Conservation (phyloP, 2,113 vertebrate genomes). For the Podarcis cretensis region DNA sequence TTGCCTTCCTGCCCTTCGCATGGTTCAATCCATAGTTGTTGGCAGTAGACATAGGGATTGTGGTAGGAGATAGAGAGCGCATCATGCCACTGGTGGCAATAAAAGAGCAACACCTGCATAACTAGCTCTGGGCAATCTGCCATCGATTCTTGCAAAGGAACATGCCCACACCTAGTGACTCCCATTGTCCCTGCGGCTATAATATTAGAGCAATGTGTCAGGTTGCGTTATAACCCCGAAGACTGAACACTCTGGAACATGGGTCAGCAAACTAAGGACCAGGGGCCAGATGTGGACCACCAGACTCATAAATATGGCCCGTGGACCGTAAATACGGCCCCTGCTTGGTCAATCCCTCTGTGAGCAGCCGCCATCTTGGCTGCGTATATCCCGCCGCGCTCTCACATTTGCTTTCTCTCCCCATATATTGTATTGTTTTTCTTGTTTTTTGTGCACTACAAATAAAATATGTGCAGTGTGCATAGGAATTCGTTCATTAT, state of each 20-base stretch:
- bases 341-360: too few species aligned
- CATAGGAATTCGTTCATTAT: too few species aligned
- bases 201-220: background rate
- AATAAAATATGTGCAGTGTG: too few species aligned
- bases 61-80: background rate
- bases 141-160: background rate
- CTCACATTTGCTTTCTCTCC: too few species aligned
- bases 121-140: background rate
- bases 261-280: too few species aligned
- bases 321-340: too few species aligned
- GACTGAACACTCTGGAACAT: background rate
- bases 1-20: background rate
- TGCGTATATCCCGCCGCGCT: too few species aligned
- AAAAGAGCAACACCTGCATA: background rate
- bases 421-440: too few species aligned
- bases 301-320: too few species aligned
- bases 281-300: too few species aligned
- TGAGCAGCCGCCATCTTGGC: too few species aligned
- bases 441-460: too few species aligned
- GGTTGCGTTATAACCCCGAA: background rate
- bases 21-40: background rate
- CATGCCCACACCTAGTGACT: background rate
- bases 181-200: background rate
- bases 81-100: background rate
- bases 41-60: background rate